Evolutionary conservation across 2,888 invertebrate species (phyloP).

Genomic region (Temnothorax unifasciatus): DNA sequence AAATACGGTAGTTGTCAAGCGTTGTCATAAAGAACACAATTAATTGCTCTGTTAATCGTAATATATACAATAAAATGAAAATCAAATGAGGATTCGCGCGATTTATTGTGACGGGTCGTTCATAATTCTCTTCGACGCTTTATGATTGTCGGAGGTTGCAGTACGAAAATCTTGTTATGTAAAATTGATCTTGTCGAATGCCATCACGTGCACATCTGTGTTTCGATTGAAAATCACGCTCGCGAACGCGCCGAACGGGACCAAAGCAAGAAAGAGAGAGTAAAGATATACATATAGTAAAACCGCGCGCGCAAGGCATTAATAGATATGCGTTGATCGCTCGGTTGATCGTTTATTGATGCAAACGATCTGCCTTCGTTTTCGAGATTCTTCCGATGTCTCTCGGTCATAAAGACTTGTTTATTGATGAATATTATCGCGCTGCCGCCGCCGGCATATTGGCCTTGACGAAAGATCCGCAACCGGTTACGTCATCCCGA

Average conservation of each 20-base stretch:
- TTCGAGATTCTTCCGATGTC: background rate
- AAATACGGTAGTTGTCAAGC: background rate
- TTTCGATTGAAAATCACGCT: background rate
- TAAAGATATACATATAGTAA: background rate
- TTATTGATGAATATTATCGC: slow-evolving; percentile 46
- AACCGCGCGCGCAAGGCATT: background rate
- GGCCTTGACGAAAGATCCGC: slow-evolving; percentile 20
- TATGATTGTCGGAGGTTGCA: background rate
- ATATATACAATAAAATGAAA: background rate
- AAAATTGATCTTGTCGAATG: slow-evolving; percentile 20
- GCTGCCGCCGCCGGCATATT: background rate
- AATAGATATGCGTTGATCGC: background rate
- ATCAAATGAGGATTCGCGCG: background rate
- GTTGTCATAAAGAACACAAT: background rate
- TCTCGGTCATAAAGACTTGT: slow-evolving; percentile 19
- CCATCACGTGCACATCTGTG: background rate
- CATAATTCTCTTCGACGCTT: background rate
- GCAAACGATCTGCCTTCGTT: slow-evolving; percentile 9
- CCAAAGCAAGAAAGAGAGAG: too few relatives aligned
- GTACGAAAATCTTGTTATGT: slow-evolving; percentile 4
- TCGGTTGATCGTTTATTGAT: slow-evolving; percentile 29
- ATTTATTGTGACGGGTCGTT: background rate
- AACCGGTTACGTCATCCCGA: slow-evolving; percentile 28
- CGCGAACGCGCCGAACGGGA: too few relatives aligned
- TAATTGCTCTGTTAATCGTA: background rate